Evolutionary conservation across 2,113 vertebrate genomes (phyloP).

Genomic region (Rousettus leschenaultii): DNA sequence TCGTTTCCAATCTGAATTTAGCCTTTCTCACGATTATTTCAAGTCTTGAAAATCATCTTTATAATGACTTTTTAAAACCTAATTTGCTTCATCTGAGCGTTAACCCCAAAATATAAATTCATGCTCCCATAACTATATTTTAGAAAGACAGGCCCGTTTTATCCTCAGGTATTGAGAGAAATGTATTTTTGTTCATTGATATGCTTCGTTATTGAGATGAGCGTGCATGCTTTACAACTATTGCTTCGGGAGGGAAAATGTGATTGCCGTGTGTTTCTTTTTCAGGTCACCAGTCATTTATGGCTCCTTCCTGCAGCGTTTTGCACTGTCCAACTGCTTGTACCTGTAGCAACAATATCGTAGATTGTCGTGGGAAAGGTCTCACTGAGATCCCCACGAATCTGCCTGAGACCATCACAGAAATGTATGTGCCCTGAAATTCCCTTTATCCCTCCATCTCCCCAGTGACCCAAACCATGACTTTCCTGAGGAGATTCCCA

Average conservation of each 20-base stretch:
- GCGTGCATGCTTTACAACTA: background rate
- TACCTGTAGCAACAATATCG: conserved; percentile 98
- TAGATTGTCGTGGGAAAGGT: conserved; percentile 97
- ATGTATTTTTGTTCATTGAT: background rate
- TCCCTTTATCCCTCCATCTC: background rate
- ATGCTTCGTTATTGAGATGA: background rate
- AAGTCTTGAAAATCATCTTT: background rate
- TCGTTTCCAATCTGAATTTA: conserved; percentile 13
- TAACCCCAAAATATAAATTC: background rate
- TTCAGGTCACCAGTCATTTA: conserved; percentile 92
- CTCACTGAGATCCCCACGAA: conserved; percentile 96
- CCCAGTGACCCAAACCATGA: background rate
- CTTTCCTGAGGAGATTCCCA: background rate
- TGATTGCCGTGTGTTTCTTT: conserved; percentile 9
- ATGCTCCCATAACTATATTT: background rate
- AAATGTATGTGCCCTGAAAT: conserved; percentile 88
- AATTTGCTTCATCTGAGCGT: background rate
- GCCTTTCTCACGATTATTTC: background rate
- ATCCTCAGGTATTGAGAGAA: background rate
- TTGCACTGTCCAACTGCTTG: conserved; percentile 95
- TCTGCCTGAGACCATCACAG: conserved; percentile 97
- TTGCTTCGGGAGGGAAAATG: background rate
- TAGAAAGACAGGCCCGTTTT: background rate
- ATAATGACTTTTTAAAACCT: background rate
- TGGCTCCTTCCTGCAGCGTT: conserved; percentile 94